phyloP scores from a whole-genome alignment of 1,140 invertebrate species.

The Amphibalanus amphitrite region DNA sequence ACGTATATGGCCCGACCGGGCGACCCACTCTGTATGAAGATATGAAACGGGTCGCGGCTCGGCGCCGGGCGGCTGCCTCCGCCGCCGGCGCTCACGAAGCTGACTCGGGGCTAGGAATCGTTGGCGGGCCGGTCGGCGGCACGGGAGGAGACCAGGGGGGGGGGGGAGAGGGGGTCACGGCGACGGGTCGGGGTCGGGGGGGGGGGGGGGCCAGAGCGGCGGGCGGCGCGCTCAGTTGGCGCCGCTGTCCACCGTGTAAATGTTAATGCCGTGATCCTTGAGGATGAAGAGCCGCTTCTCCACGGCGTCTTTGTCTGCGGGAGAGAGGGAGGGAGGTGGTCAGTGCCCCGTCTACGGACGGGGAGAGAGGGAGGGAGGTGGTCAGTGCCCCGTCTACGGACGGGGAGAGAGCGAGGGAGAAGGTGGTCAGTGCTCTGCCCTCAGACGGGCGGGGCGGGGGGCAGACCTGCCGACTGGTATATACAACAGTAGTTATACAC shows the following conservation, averaged over 20 bases:
- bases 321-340: neutral
- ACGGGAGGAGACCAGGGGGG: neutral
- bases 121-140: slow-evolving; percentile 5
- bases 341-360: too few relatives aligned
- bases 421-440: too few relatives aligned
- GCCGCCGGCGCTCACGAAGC: neutral
- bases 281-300: slow-evolving; percentile 72
- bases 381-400: too few relatives aligned
- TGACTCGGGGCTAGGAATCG: slow-evolving; percentile 5
- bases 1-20: too few relatives aligned
- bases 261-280: slow-evolving; percentile 49
- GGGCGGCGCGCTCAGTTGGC: neutral
- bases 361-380: too few relatives aligned
- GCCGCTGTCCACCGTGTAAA: neutral
- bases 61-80: neutral
- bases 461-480: too few relatives aligned
- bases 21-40: neutral
- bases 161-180: neutral
- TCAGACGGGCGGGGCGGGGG: too few relatives aligned
- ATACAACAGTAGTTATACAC: too few relatives aligned
- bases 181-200: slow-evolving; percentile 1
- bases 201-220: slow-evolving; percentile 2
- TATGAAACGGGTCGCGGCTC: neutral
- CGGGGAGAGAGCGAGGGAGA: too few relatives aligned
- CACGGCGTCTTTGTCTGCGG: slow-evolving; percentile 72